Percentiles rank a stretch among this genome's conserved stretches.
phyloP scores from a whole-genome alignment of 2,888 invertebrate species.

The Drosophila monieri region DNA sequence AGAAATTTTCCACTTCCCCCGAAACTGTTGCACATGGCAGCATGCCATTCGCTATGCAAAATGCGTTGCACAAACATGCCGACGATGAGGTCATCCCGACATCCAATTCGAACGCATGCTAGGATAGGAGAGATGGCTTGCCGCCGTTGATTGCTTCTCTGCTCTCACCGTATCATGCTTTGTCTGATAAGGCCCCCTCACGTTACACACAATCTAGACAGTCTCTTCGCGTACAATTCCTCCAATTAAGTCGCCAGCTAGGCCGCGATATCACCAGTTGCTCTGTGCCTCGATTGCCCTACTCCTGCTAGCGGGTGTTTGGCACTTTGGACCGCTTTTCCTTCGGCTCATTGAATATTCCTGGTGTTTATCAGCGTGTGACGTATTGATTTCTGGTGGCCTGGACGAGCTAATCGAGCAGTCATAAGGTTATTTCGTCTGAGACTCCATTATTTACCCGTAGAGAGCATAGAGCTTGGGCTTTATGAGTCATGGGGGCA shows the following conservation, averaged over 20 bases:
- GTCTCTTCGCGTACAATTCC: slow-evolving; percentile 29
- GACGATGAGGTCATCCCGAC: slow-evolving; percentile 32
- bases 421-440: slow-evolving; percentile 5
- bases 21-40: slow-evolving; percentile 55
- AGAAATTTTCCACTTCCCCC: not conserved
- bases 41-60: slow-evolving; percentile 35
- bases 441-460: not conserved
- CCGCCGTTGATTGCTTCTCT: slow-evolving; percentile 20
- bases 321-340: slow-evolving; percentile 23
- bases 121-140: slow-evolving; percentile 25
- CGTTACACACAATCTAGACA: slow-evolving; percentile 44
- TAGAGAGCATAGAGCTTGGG: too few species aligned
- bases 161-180: slow-evolving; percentile 11
- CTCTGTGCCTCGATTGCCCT: slow-evolving; percentile 32
- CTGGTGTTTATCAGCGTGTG: slow-evolving; percentile 39
- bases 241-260: slow-evolving; percentile 41
- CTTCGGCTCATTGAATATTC: slow-evolving; percentile 18
- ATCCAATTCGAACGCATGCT: not conserved
- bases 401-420: slow-evolving; percentile 12
- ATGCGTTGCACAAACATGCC: slow-evolving; percentile 51
- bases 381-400: slow-evolving; percentile 32
- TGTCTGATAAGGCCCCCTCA: slow-evolving; percentile 33
- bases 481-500: slow-evolving; percentile 13
- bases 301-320: slow-evolving; percentile 22
- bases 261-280: slow-evolving; percentile 30